phyloP scores from a whole-genome alignment of 23 tunicate species.

The Styela clava region DNA sequence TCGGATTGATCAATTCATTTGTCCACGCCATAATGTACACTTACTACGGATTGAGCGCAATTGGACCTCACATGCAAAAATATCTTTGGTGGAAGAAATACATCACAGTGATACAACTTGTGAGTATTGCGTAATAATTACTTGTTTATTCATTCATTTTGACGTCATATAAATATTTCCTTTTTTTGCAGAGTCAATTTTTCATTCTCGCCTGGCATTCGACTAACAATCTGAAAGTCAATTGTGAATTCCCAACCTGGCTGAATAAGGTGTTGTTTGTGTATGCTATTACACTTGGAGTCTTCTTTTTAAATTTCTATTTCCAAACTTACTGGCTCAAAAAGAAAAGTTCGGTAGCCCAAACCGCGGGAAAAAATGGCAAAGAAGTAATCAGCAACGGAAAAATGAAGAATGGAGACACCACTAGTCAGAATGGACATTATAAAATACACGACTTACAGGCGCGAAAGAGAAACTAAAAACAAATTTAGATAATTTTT shows the following conservation, averaged over 20 bases:
- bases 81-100: conserved; percentile 92
- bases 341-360: neutral
- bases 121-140: conserved; percentile 22
- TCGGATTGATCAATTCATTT: conserved; percentile 71
- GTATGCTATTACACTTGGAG: conserved; percentile 54
- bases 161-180: no score
- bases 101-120: conserved; percentile 79
- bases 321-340: conserved; percentile 34
- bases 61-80: conserved; percentile 74
- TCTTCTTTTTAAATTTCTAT: conserved; percentile 70
- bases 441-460: neutral
- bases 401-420: neutral
- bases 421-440: neutral
- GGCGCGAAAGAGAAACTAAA: neutral
- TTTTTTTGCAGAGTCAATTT: conserved; percentile 66
- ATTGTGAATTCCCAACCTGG: conserved; percentile 62
- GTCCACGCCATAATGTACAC: conserved; percentile 87
- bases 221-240: conserved; percentile 35
- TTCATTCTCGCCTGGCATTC: conserved; percentile 62
- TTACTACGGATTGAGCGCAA: conserved; percentile 71
- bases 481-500: no score
- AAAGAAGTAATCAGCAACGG: neutral
- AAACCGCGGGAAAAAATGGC: neutral
- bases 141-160: no score
- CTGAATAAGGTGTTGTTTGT: conserved; percentile 45